These are phyloP conservation scores for Augiades crinisus DNA, from an alignment of 2,888 invertebrate genomes.

Conservation along the genomic window DNA sequence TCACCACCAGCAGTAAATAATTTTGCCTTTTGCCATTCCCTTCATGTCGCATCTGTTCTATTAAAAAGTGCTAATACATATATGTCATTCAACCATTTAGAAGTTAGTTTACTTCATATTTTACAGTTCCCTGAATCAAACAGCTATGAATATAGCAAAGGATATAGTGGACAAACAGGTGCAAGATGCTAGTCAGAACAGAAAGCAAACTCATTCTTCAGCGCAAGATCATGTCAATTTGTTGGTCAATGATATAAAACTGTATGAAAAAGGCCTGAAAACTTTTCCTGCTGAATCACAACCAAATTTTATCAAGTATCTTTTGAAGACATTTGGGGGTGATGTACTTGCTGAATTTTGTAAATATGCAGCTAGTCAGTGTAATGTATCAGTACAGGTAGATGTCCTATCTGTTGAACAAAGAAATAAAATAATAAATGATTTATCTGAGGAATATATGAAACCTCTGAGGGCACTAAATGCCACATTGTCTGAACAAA, in stretches of 20 bases:
- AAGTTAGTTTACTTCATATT: too few relatives aligned
- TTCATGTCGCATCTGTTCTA: too few relatives aligned
- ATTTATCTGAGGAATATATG: slow-evolving; percentile 85
- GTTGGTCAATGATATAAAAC: slow-evolving; percentile 86
- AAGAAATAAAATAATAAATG: slow-evolving; percentile 86
- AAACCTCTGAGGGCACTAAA: slow-evolving; percentile 85
- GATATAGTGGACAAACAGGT: slow-evolving; percentile 87
- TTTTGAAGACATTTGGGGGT: slow-evolving; percentile 91
- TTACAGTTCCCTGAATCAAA: slow-evolving; percentile 84
- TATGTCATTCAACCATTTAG: too few relatives aligned
- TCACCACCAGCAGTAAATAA: too few relatives aligned
- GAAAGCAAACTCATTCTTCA: slow-evolving; percentile 90
- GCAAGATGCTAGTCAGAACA: slow-evolving; percentile 84
- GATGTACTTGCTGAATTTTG: slow-evolving; percentile 91
- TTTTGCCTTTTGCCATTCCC: too few relatives aligned
- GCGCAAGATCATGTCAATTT: slow-evolving; percentile 92
- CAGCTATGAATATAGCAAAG: slow-evolving; percentile 85
- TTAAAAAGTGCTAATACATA: too few relatives aligned
- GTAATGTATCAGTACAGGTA: slow-evolving; percentile 82
- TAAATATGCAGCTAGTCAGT: slow-evolving; percentile 89
- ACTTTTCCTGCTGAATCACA: slow-evolving; percentile 83
- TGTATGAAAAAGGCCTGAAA: slow-evolving; percentile 91
- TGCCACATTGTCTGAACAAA: slow-evolving; percentile 84
- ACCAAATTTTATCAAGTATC: slow-evolving; percentile 87
- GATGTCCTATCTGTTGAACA: slow-evolving; percentile 84